Base-by-base conservation (phyloP, 2,113 vertebrate species). In the Xiphophorus hellerii region DNA sequence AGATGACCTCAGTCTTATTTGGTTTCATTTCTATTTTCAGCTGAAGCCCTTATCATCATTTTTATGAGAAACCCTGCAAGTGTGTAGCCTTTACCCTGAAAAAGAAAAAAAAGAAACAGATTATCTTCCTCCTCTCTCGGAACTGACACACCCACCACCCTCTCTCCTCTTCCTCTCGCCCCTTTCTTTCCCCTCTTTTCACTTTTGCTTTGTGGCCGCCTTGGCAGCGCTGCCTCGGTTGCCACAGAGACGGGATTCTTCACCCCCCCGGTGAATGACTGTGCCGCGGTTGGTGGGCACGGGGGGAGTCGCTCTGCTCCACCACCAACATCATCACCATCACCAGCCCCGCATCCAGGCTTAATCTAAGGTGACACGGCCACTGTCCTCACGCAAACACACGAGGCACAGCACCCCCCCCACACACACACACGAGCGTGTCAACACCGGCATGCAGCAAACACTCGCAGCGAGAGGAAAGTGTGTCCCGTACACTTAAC, bases 211-310 rank as follows among this genome's bases (percentile, higher is more conserved):
- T 90, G 90, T 90, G 92, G 88, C 82, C 84, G 76, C 88, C 92
- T 94, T 94, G 94, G 94, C 93, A 94, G 93, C 78, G 76, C 67
- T 78, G 87, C 87, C 64, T n/a, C 12, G 77, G 93, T 95, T 93
- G 86, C 93, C 83, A 93, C 93, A 88, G 90, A 81, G 83, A 95
- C 83, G 30, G 74, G 88, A 92, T 94, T 92, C 92, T 91, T 63
- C 6, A 7, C 33, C 31, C 79, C 83, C 77, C 69, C 54, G 4
- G 86, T 92, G 94, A 93, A 94, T 93, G 91, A 93, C 87, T 92
- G 92, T 92, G 90, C 82, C 22, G 80, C 76, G 83, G 91, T 86
- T 91, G 88, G 92, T 89, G 82, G 91, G 64, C 22, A 48, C 5
- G 20, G 29, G 65, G 12, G 29, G 65, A 15, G 14, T 92, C 92